Percentiles rank a stretch among this genome's conserved stretches.
Evolutionary conservation across 2,113 vertebrate genomes (phyloP).

Genomic region (Misgurnus anguillicaudatus): DNA sequence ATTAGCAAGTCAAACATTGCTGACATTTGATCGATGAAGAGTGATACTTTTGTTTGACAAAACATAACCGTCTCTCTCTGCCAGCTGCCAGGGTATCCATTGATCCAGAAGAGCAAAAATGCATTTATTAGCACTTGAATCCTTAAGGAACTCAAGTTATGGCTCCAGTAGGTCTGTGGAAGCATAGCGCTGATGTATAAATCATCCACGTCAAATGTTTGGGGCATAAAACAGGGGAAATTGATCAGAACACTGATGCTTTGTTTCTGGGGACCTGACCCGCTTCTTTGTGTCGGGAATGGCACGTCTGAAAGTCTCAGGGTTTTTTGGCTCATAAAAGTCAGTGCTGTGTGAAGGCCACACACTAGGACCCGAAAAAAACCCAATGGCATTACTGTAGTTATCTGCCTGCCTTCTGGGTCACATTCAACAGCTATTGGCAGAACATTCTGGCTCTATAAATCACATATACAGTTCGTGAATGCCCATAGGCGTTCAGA

Average conservation of each 20-base stretch:
- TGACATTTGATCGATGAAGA: background rate
- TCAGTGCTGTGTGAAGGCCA: slow-evolving; percentile 22
- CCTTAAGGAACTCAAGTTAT: slow-evolving; percentile 20
- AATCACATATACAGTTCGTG: background rate
- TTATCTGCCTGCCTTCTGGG: background rate
- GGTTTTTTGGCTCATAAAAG: slow-evolving; percentile 41
- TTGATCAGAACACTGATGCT: slow-evolving; percentile 21
- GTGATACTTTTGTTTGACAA: background rate
- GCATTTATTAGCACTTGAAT: background rate
- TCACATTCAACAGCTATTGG: background rate
- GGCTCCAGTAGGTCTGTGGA: slow-evolving; percentile 5
- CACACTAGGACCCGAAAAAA: background rate
- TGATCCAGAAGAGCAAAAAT: slow-evolving; percentile 24
- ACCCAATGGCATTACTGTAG: background rate
- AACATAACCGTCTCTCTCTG: background rate
- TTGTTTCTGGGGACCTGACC: slow-evolving; percentile 12
- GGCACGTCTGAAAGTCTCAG: slow-evolving; percentile 13
- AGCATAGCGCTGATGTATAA: slow-evolving; percentile 25
- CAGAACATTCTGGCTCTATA: background rate
- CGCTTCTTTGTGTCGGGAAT: background rate
- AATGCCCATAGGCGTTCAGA: background rate
- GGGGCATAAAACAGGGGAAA: slow-evolving; percentile 35
- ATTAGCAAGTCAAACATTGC: no score
- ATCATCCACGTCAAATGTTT: background rate
- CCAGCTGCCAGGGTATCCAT: background rate